Conservation (phyloP, 2,888 invertebrate genomes). For the Trypoxylon attenuatum region DNA sequence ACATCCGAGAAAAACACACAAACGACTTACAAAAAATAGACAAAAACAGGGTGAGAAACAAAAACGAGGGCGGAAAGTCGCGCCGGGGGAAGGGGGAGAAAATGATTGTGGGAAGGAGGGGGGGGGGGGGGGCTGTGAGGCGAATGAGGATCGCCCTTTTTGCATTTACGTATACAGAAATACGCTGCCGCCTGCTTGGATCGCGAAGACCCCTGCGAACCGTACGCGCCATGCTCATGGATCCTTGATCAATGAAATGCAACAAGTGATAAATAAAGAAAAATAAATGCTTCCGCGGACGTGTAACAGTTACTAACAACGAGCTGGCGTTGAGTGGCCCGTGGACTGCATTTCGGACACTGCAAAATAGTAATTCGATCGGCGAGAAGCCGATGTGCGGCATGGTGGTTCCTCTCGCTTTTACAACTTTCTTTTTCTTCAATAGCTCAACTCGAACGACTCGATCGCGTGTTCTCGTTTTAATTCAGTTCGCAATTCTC, state of each 20-base stretch:
- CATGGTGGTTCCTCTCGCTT: too few relatives aligned
- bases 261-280: conserved; percentile 38
- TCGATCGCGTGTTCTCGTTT: too few relatives aligned
- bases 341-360: conserved; percentile 33
- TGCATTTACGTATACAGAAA: conserved; percentile 41
- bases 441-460: too few relatives aligned
- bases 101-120: background rate
- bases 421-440: too few relatives aligned
- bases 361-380: conserved; percentile 55
- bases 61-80: too few relatives aligned
- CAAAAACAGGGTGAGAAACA: background rate
- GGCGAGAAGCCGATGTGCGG: conserved; percentile 16
- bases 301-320: conserved; percentile 32
- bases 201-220: conserved; percentile 27
- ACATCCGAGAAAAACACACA: conserved; percentile 37
- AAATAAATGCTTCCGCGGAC: conserved; percentile 35
- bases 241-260: conserved; percentile 29
- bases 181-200: conserved; percentile 5
- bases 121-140: background rate
- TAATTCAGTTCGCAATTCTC: too few relatives aligned
- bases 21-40: conserved; percentile 24
- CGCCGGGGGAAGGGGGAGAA: background rate
- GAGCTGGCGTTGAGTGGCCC: conserved; percentile 8
- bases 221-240: background rate
- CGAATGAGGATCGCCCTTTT: conserved; percentile 32